These are phyloP conservation scores for Chirona hameri DNA, from an alignment of 2,888 invertebrate species.

Conservation along the genomic window DNA sequence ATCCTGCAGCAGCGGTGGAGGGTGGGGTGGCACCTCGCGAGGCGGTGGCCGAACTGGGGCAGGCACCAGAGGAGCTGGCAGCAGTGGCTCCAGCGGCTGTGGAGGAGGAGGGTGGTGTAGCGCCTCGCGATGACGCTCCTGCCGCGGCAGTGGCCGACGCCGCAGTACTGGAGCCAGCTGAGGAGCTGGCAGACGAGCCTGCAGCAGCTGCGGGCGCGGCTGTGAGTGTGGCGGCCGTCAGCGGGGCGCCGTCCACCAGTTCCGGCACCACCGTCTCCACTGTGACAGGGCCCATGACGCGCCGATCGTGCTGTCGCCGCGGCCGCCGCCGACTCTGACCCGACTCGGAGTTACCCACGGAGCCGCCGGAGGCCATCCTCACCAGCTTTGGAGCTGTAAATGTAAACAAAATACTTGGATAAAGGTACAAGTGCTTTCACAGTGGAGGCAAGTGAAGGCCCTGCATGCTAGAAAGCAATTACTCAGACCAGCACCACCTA, in stretches of 20 bases:
- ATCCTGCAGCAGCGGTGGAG: neutral
- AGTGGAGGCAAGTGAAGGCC: too few species aligned
- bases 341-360: neutral
- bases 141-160: slow-evolving; percentile 42
- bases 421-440: too few species aligned
- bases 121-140: slow-evolving; percentile 51
- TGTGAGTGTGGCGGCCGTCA: slow-evolving; percentile 42
- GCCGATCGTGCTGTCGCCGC: slow-evolving; percentile 55
- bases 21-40: too few species aligned
- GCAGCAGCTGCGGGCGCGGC: neutral
- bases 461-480: neutral
- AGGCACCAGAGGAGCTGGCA: neutral
- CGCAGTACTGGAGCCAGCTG: neutral
- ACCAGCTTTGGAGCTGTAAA: neutral
- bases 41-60: neutral
- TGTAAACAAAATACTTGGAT: neutral
- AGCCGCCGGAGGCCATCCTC: neutral
- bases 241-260: slow-evolving; percentile 44
- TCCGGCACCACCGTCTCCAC: slow-evolving; percentile 62
- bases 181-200: neutral
- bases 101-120: neutral
- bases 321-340: neutral
- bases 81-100: neutral
- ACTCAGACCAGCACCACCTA: neutral
- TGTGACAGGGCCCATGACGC: slow-evolving; percentile 66